phyloP scores from a whole-genome alignment of 2,888 invertebrate species.

The Beris morrisii region DNA sequence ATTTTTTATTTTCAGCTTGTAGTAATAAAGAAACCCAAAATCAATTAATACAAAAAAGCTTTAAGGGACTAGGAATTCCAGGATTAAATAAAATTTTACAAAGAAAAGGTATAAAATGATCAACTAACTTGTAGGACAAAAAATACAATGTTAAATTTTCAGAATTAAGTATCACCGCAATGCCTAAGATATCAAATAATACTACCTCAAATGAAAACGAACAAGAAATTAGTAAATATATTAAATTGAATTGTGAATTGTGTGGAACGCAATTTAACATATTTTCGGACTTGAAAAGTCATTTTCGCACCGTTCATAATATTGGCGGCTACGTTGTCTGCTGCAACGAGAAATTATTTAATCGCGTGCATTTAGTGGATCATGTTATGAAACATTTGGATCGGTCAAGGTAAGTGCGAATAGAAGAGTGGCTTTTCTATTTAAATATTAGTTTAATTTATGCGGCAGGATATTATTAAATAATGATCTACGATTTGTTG shows the following conservation, averaged over 20 bases:
- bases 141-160: neutral
- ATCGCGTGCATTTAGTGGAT: conserved; percentile 28
- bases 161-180: conserved; percentile 35
- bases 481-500: neutral
- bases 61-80: conserved; percentile 25
- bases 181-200: neutral
- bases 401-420: conserved; percentile 1
- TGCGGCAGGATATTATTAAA: conserved; percentile 21
- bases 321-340: conserved; percentile 34
- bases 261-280: conserved; percentile 33
- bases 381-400: conserved; percentile 36
- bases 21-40: conserved; percentile 11
- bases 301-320: conserved; percentile 32
- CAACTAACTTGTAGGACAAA: neutral
- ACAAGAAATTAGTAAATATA: conserved; percentile 34
- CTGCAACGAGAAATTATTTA: conserved; percentile 35
- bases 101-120: conserved; percentile 18
- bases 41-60: conserved; percentile 20
- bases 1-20: too few relatives aligned
- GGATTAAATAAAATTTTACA: conserved; percentile 33
- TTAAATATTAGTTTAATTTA: neutral
- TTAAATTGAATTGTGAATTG: conserved; percentile 35
- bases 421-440: too few relatives aligned
- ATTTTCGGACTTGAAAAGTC: conserved; percentile 33
- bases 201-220: conserved; percentile 24